Evolutionary conservation across 2,113 vertebrate species (phyloP), one percentile per base, ranked within the genome.

Genomic region (Lutjanus erythropterus): DNA sequence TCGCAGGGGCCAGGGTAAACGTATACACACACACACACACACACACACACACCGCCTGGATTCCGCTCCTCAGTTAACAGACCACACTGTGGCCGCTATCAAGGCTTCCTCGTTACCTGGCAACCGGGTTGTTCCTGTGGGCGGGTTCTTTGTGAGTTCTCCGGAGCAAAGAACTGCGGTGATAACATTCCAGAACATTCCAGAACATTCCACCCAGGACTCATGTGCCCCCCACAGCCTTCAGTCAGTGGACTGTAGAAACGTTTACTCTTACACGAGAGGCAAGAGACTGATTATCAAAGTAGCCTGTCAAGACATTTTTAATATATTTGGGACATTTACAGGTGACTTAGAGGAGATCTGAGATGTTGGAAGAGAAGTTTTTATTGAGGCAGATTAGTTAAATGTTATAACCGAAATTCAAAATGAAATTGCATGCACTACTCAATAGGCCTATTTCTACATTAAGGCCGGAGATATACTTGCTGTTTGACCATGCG

Each of bases 111-210:
- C 0, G 79, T 90, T 88, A 71, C 90, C 76, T 71, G 60, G 89
- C 78, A 91, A 90, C 90, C 2, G 0, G 4, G 60, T 80, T 83
- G 81, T 81, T 82, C 35, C 65, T 11, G 64, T 79, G 72, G 84
- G 85, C 15, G 58, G 69, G 10, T 27, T 65, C 53, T 76, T 27
- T 80, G 60, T 61, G 49, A 69, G 44, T 19, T 72, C 67, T 70
- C 25, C 37, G 56, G 68, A 79, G 55, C 47, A 67, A 12, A 77
- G 80, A 75, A 72, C 33, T 55, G n/a, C 60, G 65, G 75, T 3
- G 75, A 86, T 88, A 83, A 89, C 90, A 88, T 92, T 92, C 83
- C 46, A 3, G 73, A 88, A 78, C 75, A 44, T 87, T 89, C 80
- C 53, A 18, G 71, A 41, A 86, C 85, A 86, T 89, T 93, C 89